Evolutionary conservation across 2,888 invertebrate species (phyloP).

Genomic region (Meganola albula): DNA sequence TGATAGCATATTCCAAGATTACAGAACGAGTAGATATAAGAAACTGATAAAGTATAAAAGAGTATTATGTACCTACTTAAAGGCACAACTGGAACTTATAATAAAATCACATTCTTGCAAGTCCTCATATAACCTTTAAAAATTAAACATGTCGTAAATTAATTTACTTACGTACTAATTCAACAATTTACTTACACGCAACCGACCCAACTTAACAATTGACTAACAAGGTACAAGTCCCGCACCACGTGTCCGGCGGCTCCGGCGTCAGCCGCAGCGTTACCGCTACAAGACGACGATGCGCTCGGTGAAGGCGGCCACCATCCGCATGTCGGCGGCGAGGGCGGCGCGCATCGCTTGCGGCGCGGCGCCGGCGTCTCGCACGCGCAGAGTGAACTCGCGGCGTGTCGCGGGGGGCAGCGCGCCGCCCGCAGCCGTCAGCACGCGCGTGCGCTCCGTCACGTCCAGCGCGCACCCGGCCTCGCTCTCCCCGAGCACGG

Average conservation of each 20-base stretch:
- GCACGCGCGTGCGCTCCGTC: slow-evolving; percentile 47
- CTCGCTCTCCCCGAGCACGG: slow-evolving; percentile 46
- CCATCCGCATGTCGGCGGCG: slow-evolving; percentile 55
- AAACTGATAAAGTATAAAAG: no score
- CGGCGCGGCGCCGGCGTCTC: slow-evolving; percentile 51
- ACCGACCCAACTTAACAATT: slow-evolving; percentile 16
- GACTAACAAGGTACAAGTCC: slow-evolving; percentile 10
- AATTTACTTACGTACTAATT: slow-evolving; percentile 26
- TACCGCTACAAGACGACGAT: slow-evolving; percentile 60
- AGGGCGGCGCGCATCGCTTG: slow-evolving; percentile 66
- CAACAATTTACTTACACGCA: slow-evolving; percentile 27
- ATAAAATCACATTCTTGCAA: slow-evolving; percentile 16
- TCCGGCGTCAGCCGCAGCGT: not conserved
- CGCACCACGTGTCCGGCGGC: slow-evolving; percentile 7
- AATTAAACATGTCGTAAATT: slow-evolving; percentile 17
- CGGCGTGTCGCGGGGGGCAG: slow-evolving; percentile 51
- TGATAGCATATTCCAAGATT: no score
- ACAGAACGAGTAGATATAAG: no score
- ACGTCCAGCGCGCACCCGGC: slow-evolving; percentile 55
- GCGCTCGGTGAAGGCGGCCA: slow-evolving; percentile 67
- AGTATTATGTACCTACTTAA: no score
- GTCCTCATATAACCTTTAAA: slow-evolving; percentile 14
- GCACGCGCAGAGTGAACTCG: slow-evolving; percentile 63
- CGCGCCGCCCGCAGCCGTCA: slow-evolving; percentile 49
- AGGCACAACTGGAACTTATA: not conserved